Conservation (phyloP, 2,888 invertebrate species). For the Galerucella pusilla region DNA sequence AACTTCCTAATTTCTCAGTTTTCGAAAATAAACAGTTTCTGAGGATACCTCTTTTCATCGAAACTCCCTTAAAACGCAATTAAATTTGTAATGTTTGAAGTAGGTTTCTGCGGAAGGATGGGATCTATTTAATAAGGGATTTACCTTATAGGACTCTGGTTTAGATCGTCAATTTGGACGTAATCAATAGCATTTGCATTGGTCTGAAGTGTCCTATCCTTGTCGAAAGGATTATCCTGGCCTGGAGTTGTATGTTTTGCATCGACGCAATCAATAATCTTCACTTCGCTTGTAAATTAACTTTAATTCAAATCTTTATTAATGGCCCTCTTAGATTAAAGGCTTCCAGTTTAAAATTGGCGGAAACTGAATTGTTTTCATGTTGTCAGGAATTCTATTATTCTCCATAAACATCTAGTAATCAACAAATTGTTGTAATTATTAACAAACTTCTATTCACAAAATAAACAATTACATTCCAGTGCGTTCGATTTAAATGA, state of each 20-base stretch:
- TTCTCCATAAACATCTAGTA: too few species aligned
- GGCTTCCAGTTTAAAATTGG: background rate
- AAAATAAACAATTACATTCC: background rate
- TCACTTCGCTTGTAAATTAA: slow-evolving; percentile 13
- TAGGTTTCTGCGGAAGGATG: slow-evolving; percentile 22
- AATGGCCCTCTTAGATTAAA: slow-evolving; percentile 13
- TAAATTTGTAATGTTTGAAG: slow-evolving; percentile 35
- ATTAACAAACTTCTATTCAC: background rate
- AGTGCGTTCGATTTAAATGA: background rate
- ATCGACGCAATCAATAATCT: slow-evolving; percentile 25
- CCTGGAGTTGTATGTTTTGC: slow-evolving; percentile 20
- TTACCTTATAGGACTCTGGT: slow-evolving; percentile 45
- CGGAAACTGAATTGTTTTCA: background rate
- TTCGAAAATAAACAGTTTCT: background rate
- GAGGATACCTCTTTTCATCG: background rate
- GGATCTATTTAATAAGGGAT: slow-evolving; percentile 39
- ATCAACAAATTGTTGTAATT: too few species aligned
- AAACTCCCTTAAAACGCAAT: slow-evolving; percentile 30
- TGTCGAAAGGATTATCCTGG: slow-evolving; percentile 21
- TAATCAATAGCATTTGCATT: slow-evolving; percentile 51
- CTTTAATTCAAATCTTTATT: slow-evolving; percentile 27
- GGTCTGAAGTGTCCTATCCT: slow-evolving; percentile 25
- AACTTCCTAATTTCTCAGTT: background rate
- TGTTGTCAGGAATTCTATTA: background rate
- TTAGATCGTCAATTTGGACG: slow-evolving; percentile 48